These are phyloP conservation scores for Rugalucina vietnamica DNA, from an alignment of 2,888 invertebrate species.

Conservation along the genomic window DNA sequence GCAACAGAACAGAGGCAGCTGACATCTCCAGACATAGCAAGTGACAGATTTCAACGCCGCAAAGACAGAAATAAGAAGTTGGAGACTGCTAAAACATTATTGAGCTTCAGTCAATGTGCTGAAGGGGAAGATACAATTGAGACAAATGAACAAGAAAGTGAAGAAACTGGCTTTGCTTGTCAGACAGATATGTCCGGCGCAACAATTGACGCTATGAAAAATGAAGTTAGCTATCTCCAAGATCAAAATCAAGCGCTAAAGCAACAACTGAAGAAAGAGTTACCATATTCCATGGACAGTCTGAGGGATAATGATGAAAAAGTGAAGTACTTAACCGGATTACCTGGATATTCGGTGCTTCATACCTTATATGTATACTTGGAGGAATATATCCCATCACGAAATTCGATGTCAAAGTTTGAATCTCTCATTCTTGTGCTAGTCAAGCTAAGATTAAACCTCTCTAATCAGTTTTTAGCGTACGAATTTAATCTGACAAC, in stretches of 20 bases:
- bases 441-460: constrained; percentile 49
- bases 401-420: constrained; percentile 33
- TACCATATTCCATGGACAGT: background rate
- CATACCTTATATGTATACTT: constrained; percentile 15
- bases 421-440: constrained; percentile 39
- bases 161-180: background rate
- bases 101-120: background rate
- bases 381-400: background rate
- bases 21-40: background rate
- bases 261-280: background rate
- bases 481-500: constrained; percentile 31
- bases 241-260: background rate
- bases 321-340: constrained; percentile 27
- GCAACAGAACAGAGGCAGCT: background rate
- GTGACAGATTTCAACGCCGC: background rate
- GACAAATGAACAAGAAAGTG: background rate
- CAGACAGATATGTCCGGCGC: background rate
- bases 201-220: background rate
- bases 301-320: constrained; percentile 23
- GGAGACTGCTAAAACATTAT: background rate
- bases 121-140: background rate
- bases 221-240: background rate
- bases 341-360: constrained; percentile 12
- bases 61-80: background rate
- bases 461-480: constrained; percentile 27